Evolutionary conservation across 2,797 vertebrate species (phyloP), one percentile per base, ranked within the genome.

Genomic region (Lepidocolaptes lacrymiger): DNA sequence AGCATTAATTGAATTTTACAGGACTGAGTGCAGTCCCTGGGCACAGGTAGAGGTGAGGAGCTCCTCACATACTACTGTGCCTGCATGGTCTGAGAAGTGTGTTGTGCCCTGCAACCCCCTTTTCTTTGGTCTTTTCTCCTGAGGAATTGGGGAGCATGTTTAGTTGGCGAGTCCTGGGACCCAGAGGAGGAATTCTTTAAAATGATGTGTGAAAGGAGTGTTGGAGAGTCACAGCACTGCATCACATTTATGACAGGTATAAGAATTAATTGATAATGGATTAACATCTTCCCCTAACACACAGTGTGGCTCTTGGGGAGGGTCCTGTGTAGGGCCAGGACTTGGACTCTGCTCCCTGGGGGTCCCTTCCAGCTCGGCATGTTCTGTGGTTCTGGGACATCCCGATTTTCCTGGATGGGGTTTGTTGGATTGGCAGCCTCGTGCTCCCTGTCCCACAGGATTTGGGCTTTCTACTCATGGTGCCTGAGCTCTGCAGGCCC

Each of bases 181-280:
- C 1, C 0, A 15, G 34, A n/a, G 68, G 15, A 63, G 72, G 32
- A 56, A 10, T 36, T 92, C 52, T 73, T 14, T 36, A 5, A 1
- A 14, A 26, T 5, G 37, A 0, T 7, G 2, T 23, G 9, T 34
- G 8, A 12, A 24, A 61, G 26, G 19, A 44, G 8, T 1, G 6
- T 5, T 48, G 41, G 67, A 26, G 22, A 58, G 54, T 14, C 44
- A 5, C 32, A 46, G 81, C 19, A 1, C 24, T 36, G 19, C 54
- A 22, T 30, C 41, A 30, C 8, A 11, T 6, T 1, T 2, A 0
- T 13, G 20, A 4, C 0, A 49, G 46, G 26, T 20, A 12, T 46
- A 32, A 32, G 24, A 19, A 34, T 17, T 34, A 36, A 32, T 17
- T 3, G 4, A 8, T 7, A 34, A 24, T 23, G 43, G 11, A 24